phyloP scores from a whole-genome alignment of 30 jellyfish, hydroid and myxozoan species.

The Pseudorhiza aurosa region DNA sequence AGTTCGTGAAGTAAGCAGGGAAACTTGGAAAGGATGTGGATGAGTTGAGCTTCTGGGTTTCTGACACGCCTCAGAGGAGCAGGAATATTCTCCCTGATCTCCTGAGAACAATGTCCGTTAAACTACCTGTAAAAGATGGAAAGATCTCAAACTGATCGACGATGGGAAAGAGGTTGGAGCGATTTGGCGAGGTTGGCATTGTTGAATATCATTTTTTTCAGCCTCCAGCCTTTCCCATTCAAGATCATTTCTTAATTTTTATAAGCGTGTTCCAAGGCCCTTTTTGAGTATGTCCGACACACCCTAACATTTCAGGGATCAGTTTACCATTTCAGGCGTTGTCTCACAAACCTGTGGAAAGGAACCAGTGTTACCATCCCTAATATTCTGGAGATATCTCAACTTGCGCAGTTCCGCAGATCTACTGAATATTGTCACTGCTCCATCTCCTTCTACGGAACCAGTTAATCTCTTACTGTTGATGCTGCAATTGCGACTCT shows the following conservation, averaged over 20 bases:
- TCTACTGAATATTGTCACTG: slow-evolving; percentile 3
- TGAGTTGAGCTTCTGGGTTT: no score
- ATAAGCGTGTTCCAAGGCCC: slow-evolving; percentile 44
- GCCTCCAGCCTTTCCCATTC: slow-evolving; percentile 20
- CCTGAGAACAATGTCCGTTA: no score
- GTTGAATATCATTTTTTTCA: slow-evolving; percentile 14
- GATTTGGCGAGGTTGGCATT: no score
- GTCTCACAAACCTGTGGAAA: slow-evolving; percentile 20
- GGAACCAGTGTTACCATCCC: slow-evolving; percentile 66
- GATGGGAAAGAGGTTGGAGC: no score
- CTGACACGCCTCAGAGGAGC: no score
- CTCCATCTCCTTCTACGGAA: slow-evolving; percentile 27
- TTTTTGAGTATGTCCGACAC: slow-evolving; percentile 17
- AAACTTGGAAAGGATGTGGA: no score
- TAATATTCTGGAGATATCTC: slow-evolving; percentile 35
- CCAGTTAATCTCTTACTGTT: slow-evolving; percentile 17
- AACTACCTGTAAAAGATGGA: no score
- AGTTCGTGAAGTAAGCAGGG: no score
- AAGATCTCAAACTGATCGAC: no score
- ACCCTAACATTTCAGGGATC: slow-evolving; percentile 39
- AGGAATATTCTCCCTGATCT: no score
- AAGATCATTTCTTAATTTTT: slow-evolving; percentile 10
- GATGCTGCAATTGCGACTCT: neutral
- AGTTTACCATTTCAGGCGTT: slow-evolving; percentile 54
- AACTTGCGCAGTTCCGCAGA: slow-evolving; percentile 4